phyloP scores from a whole-genome alignment of 1,140 invertebrate species.

The Asobara japonica region DNA sequence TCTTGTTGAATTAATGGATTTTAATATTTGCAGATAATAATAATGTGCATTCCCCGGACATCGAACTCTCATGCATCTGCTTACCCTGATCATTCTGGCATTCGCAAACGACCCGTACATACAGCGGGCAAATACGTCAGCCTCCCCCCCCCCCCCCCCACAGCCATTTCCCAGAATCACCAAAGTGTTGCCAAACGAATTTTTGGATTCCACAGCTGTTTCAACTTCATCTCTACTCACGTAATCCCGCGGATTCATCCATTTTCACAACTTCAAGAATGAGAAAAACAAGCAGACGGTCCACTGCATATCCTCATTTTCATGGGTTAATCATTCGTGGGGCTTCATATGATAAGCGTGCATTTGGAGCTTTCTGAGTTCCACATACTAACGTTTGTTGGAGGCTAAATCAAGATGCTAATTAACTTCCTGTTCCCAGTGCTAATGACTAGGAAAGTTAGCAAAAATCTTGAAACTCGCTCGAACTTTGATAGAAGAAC shows the following conservation, averaged over 20 bases:
- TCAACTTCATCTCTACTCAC: neutral
- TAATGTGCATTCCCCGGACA: constrained; percentile 52
- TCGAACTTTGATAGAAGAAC: too few species aligned
- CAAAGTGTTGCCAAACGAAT: constrained; percentile 1
- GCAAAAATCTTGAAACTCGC: too few species aligned
- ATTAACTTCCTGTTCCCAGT: too few species aligned
- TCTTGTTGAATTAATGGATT: neutral
- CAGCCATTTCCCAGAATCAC: neutral
- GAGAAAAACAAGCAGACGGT: neutral
- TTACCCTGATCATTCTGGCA: constrained; percentile 15
- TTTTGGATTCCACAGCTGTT: constrained; percentile 14
- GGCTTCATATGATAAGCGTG: too few species aligned
- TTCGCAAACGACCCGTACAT: neutral
- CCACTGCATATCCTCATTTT: too few species aligned
- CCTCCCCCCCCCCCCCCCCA: neutral
- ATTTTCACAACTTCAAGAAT: neutral
- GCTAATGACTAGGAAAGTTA: too few species aligned
- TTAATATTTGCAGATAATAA: constrained; percentile 38
- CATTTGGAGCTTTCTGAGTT: too few species aligned
- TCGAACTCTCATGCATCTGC: constrained; percentile 47
- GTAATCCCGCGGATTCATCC: neutral
- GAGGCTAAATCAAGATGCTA: too few species aligned
- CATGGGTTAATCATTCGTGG: too few species aligned
- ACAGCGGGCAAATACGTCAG: neutral
- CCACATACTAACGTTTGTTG: too few species aligned